Conservation (phyloP, 2,888 invertebrate species). For the Eulithis testata region DNA sequence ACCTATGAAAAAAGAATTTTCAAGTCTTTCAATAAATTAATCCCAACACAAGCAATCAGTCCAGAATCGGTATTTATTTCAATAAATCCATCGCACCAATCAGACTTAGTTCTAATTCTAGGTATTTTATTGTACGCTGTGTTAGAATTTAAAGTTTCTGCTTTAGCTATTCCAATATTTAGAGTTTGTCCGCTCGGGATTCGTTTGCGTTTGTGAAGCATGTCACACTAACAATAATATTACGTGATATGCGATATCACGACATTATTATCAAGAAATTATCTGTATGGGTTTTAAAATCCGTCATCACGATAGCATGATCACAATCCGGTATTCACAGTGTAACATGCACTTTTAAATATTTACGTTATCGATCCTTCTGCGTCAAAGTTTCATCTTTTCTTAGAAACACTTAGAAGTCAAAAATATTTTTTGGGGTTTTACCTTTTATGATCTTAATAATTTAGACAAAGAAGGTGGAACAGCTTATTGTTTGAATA, state of each 20-base stretch:
- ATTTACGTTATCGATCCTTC: neutral
- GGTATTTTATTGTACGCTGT: conserved; percentile 33
- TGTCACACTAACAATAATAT: no score
- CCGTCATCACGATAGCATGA: no score
- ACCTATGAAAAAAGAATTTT: no score
- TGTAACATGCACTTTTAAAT: no score
- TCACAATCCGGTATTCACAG: no score
- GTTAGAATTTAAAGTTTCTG: conserved; percentile 9
- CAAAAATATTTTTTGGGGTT: neutral
- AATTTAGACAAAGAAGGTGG: neutral
- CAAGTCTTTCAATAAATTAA: conserved; percentile 11
- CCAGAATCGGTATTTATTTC: conserved; percentile 31
- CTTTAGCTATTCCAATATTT: conserved; percentile 14
- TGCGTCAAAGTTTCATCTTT: neutral
- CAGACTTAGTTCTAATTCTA: conserved; percentile 35
- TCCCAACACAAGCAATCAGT: conserved; percentile 29
- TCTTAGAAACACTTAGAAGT: neutral
- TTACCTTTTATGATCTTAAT: conserved; percentile 3
- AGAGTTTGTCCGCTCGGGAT: neutral
- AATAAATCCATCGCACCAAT: conserved; percentile 37
- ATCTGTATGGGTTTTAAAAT: no score
- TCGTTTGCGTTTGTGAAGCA: neutral
- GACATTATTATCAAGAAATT: no score
- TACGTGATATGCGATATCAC: no score
- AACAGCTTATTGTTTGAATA: conserved; percentile 2